These are phyloP conservation scores for Montipora foliosa DNA, from an alignment of 64 coral and sea anemone species.

Conservation along the genomic window DNA sequence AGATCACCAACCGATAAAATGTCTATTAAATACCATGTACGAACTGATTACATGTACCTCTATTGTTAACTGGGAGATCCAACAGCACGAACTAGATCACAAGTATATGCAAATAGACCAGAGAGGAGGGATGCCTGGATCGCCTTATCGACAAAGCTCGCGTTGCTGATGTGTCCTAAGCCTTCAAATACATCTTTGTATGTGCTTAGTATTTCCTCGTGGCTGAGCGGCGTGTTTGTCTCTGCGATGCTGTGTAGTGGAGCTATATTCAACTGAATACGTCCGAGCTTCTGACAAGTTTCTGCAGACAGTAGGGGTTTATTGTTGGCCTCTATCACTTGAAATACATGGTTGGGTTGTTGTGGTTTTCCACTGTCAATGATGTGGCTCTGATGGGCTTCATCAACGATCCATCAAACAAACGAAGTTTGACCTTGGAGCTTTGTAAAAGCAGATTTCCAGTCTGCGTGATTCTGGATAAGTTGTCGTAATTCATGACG, in stretches of 20 bases:
- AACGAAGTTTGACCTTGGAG: too few relatives aligned
- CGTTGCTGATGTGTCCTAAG: constrained; percentile 41
- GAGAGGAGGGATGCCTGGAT: constrained; percentile 15
- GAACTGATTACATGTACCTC: background rate
- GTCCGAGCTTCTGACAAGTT: constrained; percentile 40
- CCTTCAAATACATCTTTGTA: constrained; percentile 69
- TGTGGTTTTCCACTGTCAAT: background rate
- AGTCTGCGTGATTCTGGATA: too few relatives aligned
- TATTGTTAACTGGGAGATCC: background rate
- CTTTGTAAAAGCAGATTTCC: too few relatives aligned
- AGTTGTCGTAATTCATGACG: too few relatives aligned
- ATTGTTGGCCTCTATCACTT: background rate
- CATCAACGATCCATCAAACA: background rate
- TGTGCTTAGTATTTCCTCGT: constrained; percentile 2
- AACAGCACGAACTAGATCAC: background rate
- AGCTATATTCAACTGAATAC: constrained; percentile 34
- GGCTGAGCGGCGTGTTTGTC: background rate
- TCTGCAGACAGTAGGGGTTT: constrained; percentile 64
- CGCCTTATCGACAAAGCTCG: background rate
- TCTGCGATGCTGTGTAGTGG: background rate
- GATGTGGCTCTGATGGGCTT: background rate
- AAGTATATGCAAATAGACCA: constrained; percentile 24
- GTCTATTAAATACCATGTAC: constrained; percentile 18
- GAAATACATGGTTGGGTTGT: background rate
- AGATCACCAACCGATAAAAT: background rate